Evolutionary conservation across 2,113 vertebrate genomes (phyloP).

Genomic region (Vireo altiloquus): DNA sequence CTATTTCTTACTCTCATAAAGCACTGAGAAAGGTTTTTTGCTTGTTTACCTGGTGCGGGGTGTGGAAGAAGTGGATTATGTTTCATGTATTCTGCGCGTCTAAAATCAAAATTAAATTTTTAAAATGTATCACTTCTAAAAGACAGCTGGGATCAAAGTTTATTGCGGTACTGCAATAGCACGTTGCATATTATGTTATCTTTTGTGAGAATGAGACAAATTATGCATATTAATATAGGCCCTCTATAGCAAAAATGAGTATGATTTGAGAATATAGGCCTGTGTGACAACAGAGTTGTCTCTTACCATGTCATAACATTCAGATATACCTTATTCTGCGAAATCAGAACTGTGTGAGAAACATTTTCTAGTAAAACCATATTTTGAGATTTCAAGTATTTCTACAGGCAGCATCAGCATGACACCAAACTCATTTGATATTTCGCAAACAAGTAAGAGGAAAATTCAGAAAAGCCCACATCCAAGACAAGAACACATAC

Average conservation of each 20-base stretch:
- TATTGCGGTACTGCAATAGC: not conserved
- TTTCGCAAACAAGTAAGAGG: not conserved
- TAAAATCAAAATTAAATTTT: not conserved
- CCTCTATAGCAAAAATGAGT: not conserved
- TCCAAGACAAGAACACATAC: not conserved
- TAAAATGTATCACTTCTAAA: not conserved
- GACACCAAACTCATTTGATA: not conserved
- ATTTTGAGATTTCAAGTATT: not conserved
- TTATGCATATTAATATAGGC: not conserved
- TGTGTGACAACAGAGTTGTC: not conserved
- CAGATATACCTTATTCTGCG: not conserved
- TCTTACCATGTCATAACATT: not conserved
- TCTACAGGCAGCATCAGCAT: not conserved
- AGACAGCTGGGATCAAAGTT: not conserved
- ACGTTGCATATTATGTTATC: not conserved
- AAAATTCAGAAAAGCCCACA: not conserved
- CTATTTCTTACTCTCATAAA: not conserved
- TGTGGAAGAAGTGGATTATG: not conserved
- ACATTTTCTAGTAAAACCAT: not conserved
- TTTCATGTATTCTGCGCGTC: not conserved
- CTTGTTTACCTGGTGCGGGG: not conserved
- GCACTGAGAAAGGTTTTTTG: not conserved
- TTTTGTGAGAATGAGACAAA: not conserved
- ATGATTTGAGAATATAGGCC: not conserved
- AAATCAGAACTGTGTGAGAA: not conserved